Conservation (phyloP, 2,797 vertebrate species). For the Microctenopoma lineatum region DNA sequence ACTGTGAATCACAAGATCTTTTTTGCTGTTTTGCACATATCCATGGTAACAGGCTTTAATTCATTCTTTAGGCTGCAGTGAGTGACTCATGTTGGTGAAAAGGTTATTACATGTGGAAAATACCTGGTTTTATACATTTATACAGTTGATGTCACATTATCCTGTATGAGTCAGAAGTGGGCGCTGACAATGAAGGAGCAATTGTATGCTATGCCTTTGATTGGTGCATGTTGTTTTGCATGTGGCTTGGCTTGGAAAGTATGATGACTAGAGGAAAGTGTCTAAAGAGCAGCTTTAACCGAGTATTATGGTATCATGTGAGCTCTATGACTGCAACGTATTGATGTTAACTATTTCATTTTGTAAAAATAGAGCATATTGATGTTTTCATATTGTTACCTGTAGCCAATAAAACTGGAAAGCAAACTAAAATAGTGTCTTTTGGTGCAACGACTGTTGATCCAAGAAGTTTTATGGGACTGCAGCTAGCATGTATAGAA, state of each 20-base stretch:
- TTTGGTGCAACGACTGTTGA: slow-evolving; percentile 27
- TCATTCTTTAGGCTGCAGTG: slow-evolving; percentile 43
- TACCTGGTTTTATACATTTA: slow-evolving; percentile 41
- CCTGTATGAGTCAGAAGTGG: slow-evolving; percentile 53
- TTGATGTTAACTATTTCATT: slow-evolving; percentile 59
- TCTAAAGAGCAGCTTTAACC: slow-evolving; percentile 33
- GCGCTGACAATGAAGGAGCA: slow-evolving; percentile 47
- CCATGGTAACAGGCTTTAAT: slow-evolving; percentile 62
- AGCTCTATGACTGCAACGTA: slow-evolving; percentile 73
- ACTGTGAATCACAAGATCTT: slow-evolving; percentile 75
- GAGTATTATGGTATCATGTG: slow-evolving; percentile 33
- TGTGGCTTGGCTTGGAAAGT: slow-evolving; percentile 67
- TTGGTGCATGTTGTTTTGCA: slow-evolving; percentile 67
- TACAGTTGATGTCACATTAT: slow-evolving; percentile 27
- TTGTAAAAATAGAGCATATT: slow-evolving; percentile 46
- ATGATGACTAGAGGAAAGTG: slow-evolving; percentile 45
- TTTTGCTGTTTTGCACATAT: slow-evolving; percentile 74
- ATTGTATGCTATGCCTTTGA: slow-evolving; percentile 47
- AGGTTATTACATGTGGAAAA: slow-evolving; percentile 55
- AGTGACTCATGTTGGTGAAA: slow-evolving; percentile 54
- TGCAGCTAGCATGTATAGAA: slow-evolving; percentile 31
- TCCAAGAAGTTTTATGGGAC: slow-evolving; percentile 17
- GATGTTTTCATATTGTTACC: slow-evolving; percentile 35
- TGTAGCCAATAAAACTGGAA: slow-evolving; percentile 67
- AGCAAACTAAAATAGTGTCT: slow-evolving; percentile 57